Base-by-base conservation (phyloP, 2,113 vertebrate species). In the Pelobates fuscus region DNA sequence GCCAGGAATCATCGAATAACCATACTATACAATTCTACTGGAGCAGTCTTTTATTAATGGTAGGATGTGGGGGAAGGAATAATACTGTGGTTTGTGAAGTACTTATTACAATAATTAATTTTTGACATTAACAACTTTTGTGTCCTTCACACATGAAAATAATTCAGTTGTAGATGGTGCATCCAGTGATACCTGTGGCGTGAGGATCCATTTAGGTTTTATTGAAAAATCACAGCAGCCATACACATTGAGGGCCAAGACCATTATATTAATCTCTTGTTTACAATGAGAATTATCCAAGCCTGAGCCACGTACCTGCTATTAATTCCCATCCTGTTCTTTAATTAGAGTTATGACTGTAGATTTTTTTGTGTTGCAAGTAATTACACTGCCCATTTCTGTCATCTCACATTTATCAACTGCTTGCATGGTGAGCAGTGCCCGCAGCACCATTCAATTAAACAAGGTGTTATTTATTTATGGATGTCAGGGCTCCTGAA, bases 301-400 rank as follows among this genome's bases (percentile, higher is more conserved):
- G 23, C 20, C 14, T 15, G 62, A 46, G 20, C 12, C 59, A 3
- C 7, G 41, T 18, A 21, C 41, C 37, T 41, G 21, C 62, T 4
- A 24, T 26, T 65, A 65, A 65, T 65, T 23, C 62, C 37, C 37
- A 1, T 65, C 32, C 32, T 17, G 1, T 15, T 25, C 18, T 64
- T 24, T 66, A 18, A 46, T 18, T 67, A 54, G 44, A 30, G 20
- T 67, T 49, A 49, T 49, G 44, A 7, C 49, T 67, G 15, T 27
- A 66, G 32, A 7, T 49, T 20, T 27, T 49, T 49, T 7, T 67
- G 41, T 20, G 25, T 25, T 2, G 18, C 10, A 30, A 67, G 10
- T 52, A 52, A 66, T 66, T 66, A 8, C 15, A 18, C 15, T 5
- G n/a, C 1, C 17, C 25, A 8, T 7, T 43, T 29, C 32, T 25